A percentile compares a stretch with the other conserved stretches of the same genome.
Conservation (phyloP, 1,140 invertebrate genomes). For the Magallana ariakensis region DNA sequence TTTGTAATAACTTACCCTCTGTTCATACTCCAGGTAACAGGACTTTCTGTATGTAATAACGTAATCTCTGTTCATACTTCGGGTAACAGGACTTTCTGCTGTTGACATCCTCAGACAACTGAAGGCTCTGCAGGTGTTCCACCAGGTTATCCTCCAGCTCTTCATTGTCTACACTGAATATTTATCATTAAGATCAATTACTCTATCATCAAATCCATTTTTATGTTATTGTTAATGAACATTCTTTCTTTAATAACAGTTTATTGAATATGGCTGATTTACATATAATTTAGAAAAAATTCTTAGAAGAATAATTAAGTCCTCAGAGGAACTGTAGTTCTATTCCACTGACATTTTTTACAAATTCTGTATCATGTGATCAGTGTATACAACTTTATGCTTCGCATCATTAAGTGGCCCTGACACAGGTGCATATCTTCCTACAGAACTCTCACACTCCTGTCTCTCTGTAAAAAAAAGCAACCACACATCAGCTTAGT, state of each 20-base stretch:
- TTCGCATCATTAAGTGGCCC: neutral
- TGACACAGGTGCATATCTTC: constrained; percentile 59
- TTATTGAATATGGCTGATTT: too few relatives aligned
- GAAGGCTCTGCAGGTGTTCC: constrained; percentile 62
- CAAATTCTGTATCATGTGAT: too few relatives aligned
- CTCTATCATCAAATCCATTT: too few relatives aligned
- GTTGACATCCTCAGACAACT: constrained; percentile 58
- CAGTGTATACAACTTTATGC: too few relatives aligned
- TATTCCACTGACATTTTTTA: too few relatives aligned
- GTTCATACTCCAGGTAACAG: neutral
- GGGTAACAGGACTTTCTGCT: constrained; percentile 66
- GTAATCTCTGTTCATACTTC: constrained; percentile 72
- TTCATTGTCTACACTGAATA: constrained; percentile 32
- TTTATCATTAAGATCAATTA: too few relatives aligned
- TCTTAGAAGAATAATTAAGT: too few relatives aligned
- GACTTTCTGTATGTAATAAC: neutral
- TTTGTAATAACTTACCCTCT: neutral
- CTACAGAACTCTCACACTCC: constrained; percentile 78
- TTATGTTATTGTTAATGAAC: too few relatives aligned
- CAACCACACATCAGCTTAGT: too few relatives aligned
- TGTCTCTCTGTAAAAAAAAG: constrained; percentile 69
- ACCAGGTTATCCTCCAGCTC: constrained; percentile 61
- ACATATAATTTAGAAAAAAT: too few relatives aligned
- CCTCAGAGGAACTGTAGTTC: too few relatives aligned
- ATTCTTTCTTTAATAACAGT: too few relatives aligned